Evolutionary conservation across 2,113 vertebrate genomes (phyloP).

Genomic region (Nothocercus julius): DNA sequence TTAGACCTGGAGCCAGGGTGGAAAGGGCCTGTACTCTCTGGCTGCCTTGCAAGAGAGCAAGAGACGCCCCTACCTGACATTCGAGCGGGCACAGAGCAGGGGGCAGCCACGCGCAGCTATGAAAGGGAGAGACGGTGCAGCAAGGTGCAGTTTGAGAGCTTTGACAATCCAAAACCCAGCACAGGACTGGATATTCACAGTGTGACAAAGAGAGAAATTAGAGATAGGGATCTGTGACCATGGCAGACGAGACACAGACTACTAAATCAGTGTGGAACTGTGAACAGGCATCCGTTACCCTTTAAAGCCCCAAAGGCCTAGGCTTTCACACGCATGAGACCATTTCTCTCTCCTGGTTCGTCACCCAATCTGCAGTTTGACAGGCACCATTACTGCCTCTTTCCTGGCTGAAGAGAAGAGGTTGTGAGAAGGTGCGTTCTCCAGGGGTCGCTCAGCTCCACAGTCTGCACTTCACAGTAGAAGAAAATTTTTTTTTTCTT

Average conservation of each 20-base stretch:
- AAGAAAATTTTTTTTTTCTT: not conserved
- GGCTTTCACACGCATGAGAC: not conserved
- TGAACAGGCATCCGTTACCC: not conserved
- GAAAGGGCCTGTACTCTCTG: rapidly evolving
- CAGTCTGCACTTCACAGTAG: not conserved
- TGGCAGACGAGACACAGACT: not conserved
- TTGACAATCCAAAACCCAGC: not conserved
- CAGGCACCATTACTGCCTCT: not conserved
- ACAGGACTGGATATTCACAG: rapidly evolving
- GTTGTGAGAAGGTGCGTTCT: not conserved
- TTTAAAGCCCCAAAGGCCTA: not conserved
- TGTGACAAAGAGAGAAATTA: not conserved
- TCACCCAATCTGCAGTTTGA: not conserved
- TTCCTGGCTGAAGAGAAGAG: not conserved
- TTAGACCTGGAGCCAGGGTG: rapidly evolving
- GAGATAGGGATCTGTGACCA: not conserved
- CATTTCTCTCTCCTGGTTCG: not conserved
- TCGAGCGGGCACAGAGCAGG: not conserved
- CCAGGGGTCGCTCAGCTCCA: not conserved
- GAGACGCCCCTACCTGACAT: rapidly evolving
- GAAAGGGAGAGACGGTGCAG: not conserved
- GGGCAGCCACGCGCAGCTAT: rapidly evolving
- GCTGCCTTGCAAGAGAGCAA: not conserved
- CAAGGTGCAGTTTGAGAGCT: not conserved
- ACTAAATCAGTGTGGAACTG: not conserved